Base-by-base conservation (phyloP, 2,888 invertebrate genomes). In the Sphaeridia pumilis region DNA sequence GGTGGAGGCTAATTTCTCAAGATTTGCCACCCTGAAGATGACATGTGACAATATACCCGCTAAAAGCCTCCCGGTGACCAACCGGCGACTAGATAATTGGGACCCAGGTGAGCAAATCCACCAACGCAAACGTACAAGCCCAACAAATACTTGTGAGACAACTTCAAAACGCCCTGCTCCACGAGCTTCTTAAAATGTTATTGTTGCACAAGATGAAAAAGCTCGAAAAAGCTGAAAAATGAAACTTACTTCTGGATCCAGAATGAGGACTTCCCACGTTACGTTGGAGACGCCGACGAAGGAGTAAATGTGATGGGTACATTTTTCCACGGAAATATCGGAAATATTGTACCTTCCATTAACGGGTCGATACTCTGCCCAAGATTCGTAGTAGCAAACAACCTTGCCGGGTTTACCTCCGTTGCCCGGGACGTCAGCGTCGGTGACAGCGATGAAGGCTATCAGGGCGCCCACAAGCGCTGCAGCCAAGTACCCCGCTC, bases 231-330 rank as follows among this genome's bases (percentile, higher is more conserved):
- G 14, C 14, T 22, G 22, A 17, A 31, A 12, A 31, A 31, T 31
- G 7, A 31, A 51, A 55, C 66, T 70, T 70, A 83, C 83, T 73
- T 87, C 86, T 2, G 82, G 82, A 69, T 89, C 88, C 46, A 89
- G 80, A 21, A 89, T 74, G 7, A 87, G 74, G 4, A 87, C 79
- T 65, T 82, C 80, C 78, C 84, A 83, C 14, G 77, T 78, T 28
- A 78, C 78, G 70, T 87, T 83, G 63, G 84, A 78, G 57, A 89
- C 82, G 1, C 89, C 89, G 61, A 88, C 82, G 71, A 90, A 90
- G 2, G 89, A 87, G 72, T 90, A 90, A 48, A 90, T 80, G 43
- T 88, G 70, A 69, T 90, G 89, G 0, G 89, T 89, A 69, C 89
- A 90, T 57, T 84, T 71, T 58, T 84, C 81, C 0, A 79, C 82